phyloP scores from a whole-genome alignment of 2,113 vertebrate species.

The Aplodontia rufa region DNA sequence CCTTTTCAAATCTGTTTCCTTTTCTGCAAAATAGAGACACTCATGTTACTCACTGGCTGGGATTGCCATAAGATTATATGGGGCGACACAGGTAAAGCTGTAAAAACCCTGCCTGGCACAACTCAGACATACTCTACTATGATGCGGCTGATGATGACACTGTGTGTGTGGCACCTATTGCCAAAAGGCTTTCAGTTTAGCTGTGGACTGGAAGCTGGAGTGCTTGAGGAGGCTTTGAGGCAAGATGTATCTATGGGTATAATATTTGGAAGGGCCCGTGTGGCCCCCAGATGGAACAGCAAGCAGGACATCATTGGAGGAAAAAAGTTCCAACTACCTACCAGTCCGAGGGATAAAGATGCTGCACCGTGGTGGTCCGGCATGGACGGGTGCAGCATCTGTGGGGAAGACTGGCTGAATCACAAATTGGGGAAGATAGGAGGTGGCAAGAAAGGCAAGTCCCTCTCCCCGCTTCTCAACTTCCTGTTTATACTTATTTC shows the following conservation, averaged over 20 bases:
- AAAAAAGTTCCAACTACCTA: too few relatives aligned
- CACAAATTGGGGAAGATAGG: neutral
- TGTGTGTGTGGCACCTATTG: rapidly evolving
- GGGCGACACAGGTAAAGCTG: neutral
- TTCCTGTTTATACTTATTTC: rapidly evolving
- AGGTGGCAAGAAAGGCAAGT: neutral
- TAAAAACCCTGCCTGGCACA: neutral
- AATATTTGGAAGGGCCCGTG: neutral
- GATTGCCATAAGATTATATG: neutral
- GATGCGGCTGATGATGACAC: neutral
- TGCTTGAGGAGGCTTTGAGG: neutral
- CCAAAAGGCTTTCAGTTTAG: too few relatives aligned
- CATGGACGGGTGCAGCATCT: neutral
- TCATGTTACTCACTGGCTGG: neutral
- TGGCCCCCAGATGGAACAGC: neutral
- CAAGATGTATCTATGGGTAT: neutral
- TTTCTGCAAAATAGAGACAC: neutral
- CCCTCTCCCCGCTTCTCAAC: too few relatives aligned
- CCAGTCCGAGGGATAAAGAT: too few relatives aligned
- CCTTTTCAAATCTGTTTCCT: neutral
- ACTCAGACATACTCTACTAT: too few relatives aligned
- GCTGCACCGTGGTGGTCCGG: too few relatives aligned
- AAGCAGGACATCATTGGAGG: too few relatives aligned
- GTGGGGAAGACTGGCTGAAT: neutral
- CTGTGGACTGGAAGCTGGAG: too few relatives aligned